Percentiles rank a stretch among this genome's conserved stretches.
phyloP scores from a whole-genome alignment of 1,140 invertebrate genomes.

The Sinella curviseta region DNA sequence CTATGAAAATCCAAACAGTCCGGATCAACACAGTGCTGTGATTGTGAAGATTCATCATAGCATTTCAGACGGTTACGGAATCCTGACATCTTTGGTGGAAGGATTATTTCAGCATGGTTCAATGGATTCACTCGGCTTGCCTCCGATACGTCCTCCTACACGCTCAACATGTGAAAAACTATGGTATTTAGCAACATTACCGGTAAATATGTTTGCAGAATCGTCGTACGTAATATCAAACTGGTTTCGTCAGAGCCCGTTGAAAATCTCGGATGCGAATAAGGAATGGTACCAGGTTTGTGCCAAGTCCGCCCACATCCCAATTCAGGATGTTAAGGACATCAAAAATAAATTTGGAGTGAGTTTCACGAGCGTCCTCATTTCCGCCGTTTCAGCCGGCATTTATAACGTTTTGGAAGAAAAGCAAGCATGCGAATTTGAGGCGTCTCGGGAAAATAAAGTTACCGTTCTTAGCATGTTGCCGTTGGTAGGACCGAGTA shows the following conservation, averaged over 20 bases:
- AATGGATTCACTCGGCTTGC: too few species aligned
- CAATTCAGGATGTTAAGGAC: not conserved
- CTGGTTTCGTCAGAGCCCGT: not conserved
- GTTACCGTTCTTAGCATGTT: too few species aligned
- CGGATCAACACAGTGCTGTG: too few species aligned
- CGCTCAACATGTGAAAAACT: not conserved
- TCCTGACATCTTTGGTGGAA: too few species aligned
- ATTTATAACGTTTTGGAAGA: not conserved
- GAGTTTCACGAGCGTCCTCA: not conserved
- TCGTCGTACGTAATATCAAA: not conserved
- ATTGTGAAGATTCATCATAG: not conserved
- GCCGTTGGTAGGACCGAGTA: too few species aligned
- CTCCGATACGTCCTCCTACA: too few species aligned
- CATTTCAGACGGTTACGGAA: not conserved
- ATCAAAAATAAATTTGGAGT: conserved; percentile 10
- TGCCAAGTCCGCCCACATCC: not conserved
- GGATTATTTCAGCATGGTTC: too few species aligned
- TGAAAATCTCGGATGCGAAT: not conserved
- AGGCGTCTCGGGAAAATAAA: too few species aligned
- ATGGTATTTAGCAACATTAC: not conserved
- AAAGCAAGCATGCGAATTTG: too few species aligned
- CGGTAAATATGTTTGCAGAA: not conserved
- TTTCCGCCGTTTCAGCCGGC: not conserved
- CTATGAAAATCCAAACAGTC: too few species aligned
- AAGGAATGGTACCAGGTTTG: not conserved